These are phyloP conservation scores for Coregonus sp. DNA, from an alignment of 2,797 vertebrate genomes.

Conservation along the genomic window DNA sequence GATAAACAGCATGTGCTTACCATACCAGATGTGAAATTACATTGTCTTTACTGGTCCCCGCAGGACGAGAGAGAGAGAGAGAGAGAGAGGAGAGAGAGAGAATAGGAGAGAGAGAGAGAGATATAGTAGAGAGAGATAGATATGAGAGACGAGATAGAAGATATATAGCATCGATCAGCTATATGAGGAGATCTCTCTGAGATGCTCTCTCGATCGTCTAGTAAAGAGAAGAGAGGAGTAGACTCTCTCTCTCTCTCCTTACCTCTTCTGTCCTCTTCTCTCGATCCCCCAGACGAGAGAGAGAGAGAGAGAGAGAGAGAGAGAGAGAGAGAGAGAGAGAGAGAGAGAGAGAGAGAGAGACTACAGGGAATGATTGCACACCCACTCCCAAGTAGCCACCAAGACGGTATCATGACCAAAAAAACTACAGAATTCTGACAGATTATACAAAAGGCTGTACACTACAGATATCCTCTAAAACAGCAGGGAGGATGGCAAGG, in stretches of 20 bases:
- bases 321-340: background rate
- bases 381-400: background rate
- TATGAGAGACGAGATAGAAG: no score
- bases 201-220: no score
- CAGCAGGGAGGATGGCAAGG: background rate
- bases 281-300: no score
- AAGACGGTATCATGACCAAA: background rate
- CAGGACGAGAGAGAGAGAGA: background rate
- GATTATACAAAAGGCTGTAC: background rate
- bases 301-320: background rate
- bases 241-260: no score
- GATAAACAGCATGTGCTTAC: no score
- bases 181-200: no score
- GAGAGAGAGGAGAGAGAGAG: background rate
- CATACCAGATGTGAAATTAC: conserved; percentile 28
- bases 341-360: background rate
- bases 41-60: background rate
- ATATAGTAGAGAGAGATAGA: no score
- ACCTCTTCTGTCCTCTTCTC: no score
- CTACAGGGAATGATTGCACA: background rate
- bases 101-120: no score
- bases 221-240: no score
- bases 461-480: background rate
- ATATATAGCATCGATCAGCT: no score
- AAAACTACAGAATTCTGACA: background rate